Evolutionary conservation across 1,140 invertebrate genomes (phyloP), one percentile per base, ranked within the genome.

Genomic region (Megathymus violae): DNA sequence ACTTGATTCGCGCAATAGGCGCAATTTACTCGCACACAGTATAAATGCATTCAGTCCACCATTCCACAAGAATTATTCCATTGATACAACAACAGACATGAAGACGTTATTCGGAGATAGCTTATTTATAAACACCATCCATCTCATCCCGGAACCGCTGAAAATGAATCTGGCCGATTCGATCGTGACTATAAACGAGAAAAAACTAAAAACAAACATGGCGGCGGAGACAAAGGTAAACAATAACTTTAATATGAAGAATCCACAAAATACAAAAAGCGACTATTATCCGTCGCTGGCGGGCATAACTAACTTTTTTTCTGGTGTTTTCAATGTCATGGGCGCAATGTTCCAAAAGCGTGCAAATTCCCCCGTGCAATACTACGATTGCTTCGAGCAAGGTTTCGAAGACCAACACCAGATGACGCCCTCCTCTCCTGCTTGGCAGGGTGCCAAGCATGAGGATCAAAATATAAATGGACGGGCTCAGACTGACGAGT

Each of bases 161-260:
- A 82, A 74, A 62, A 87, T 85, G 59, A 87, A 87, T 64, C 67
- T 89, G 25, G 86, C 84, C 1, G 84, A 89, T 65, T 78, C 81
- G 7, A 68, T 89, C 3, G 70, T 80, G 46, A 77, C 66, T 25
- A 16, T 56, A 27, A 67, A 61, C 16, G 64, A 74, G 36, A 44
- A 69, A 22, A 74, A 70, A 48, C 27, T 38, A 15, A 64, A 68
- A 47, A 67, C 51, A 71, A 64, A 64, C 27, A 72, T 73, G 64
- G 51, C 63, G 27, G 56, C 43, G 7, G 47, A 73, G 41, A 69
- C 62, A 70, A 69, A 69, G 31, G 60, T 66, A 17, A 43, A 67
- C 41, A 52, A 62, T 31, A 31, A 31, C 27, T 31, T 31, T 31
- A 31, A 9, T 25, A 38, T 50, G 31, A 67, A 64, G 38, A 63